Evolutionary conservation across 2,888 invertebrate species (phyloP), one percentile per base, ranked within the genome.

Genomic region (Sturmia bella): DNA sequence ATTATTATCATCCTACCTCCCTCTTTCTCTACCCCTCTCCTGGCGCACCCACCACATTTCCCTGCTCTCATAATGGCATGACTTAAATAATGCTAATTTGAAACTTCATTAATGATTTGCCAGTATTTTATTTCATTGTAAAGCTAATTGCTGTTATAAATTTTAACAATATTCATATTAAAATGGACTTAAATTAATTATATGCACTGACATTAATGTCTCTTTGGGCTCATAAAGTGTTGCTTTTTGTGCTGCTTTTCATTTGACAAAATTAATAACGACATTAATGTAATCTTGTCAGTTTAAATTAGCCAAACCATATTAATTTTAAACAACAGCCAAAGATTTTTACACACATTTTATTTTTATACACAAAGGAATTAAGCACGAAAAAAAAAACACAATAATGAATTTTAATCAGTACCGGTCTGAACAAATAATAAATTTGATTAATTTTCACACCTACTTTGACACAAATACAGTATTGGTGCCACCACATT

Each of bases 371-470:
- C 41, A 68, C 41, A 50, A 75, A 19, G 50, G 59, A 50, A 41
- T 27, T 45, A 19, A 21, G n/a, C 3, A 54, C 12, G 15, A 43
- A 41, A 19, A 12, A 45, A 17, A 21, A 48, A 27, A 59, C 17
- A 21, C 21, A 37, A 39, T 11, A 39, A 19, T 41, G 19, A 39
- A 56, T 41, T 54, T 54, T 48, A 56, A 54, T 41, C 63, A 57
- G 63, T 43, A 70, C 56, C 37, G 45, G 21, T 54, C 12, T 27
- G 56, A 56, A 63, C 13, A 64, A 56, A 64, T 64, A 64, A 80
- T 72, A 66, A 80, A 80, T 80, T 75, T 80, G 75, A 80, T 80
- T 80, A 75, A 76, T 76, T 76, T 80, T 80, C 75, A 76, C 80
- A 76, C 70, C 70, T 66, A 76, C 75, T 76, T 70, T 45, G 61